These are phyloP conservation scores for Mormyrus lacerda DNA, from an alignment of 2,113 vertebrate genomes.

Conservation along the genomic window DNA sequence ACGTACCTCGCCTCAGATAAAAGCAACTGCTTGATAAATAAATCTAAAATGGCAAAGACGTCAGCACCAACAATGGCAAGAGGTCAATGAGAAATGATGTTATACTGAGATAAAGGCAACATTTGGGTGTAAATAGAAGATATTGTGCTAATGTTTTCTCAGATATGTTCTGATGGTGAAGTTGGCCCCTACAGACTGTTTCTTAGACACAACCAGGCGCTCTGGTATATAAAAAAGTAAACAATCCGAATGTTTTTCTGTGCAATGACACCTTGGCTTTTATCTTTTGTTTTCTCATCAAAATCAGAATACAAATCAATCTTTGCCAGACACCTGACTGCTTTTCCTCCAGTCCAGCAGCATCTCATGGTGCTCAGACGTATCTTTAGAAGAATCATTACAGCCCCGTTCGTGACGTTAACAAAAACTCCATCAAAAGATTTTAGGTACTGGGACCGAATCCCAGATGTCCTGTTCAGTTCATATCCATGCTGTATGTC, in stretches of 20 bases:
- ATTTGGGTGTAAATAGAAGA: background rate
- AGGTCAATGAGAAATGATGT: background rate
- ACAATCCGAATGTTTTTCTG: background rate
- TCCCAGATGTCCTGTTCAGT: background rate
- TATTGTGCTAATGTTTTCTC: background rate
- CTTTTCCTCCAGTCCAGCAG: background rate
- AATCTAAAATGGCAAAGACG: background rate
- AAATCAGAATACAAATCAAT: background rate
- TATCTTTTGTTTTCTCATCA: background rate
- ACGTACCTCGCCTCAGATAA: background rate
- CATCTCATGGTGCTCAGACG: background rate
- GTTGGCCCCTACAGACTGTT: background rate
- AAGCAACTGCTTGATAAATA: background rate
- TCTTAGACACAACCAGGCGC: background rate
- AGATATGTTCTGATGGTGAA: background rate
- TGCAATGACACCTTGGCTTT: background rate
- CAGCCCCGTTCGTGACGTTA: background rate
- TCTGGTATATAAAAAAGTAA: background rate
- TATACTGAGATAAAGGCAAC: background rate
- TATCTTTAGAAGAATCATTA: background rate
- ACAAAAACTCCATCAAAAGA: background rate
- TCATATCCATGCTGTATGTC: background rate
- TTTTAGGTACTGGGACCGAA: background rate
- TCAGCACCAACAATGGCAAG: background rate
- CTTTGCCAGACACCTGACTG: background rate